Base-by-base conservation (phyloP, 2,888 invertebrate genomes). In the Drosophila eohydei region DNA sequence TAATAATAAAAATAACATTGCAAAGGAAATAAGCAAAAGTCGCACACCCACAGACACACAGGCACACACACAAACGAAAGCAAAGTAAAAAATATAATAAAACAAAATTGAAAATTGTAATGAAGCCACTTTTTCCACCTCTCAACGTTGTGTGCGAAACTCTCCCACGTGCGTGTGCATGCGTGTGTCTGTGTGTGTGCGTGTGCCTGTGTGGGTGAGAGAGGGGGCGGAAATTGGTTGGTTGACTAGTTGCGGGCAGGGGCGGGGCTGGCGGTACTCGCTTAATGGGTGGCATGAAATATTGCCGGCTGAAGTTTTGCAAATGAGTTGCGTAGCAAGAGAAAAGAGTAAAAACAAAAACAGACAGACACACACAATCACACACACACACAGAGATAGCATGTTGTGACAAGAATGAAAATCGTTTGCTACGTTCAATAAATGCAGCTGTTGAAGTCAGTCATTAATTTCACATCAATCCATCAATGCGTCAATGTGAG, bases 91-190 rank as follows among this genome's bases (percentile, higher is more conserved):
- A 83, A 77, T 81, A 89, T 86, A 84, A 90, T 83, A 89, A 89
- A 89, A 90, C 81, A 90, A 91, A 91, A 91, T 90, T 90, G 91
- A 89, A 89, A 89, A 82, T 90, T 83, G 89, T 91, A 91, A 89
- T 89, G 87, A 90, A 89, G 91, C 89, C 78, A 81, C 83, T 84
- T 90, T 81, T 78, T 73, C 71, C 72, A 64, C 59, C 73, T 66
- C 46, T 66, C 21, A 16, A 21, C 59, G 26, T 38, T 62, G 38
- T 55, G 46, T 65, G 64, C 46, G 40, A 59, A 65, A 72, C 68
- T 72, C 69, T 71, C 64, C 62, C 59, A 40, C 28, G 54, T 72
- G 62, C 64, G 11, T 64, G 41, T 61, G 58, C 50, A 46, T 69
- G 34, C 36, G 44, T 14, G 54, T 41, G 41, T 60, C 36, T 65